phyloP scores from a whole-genome alignment of 1,140 invertebrate genomes.

The Zaprionus ghesquierei region DNA sequence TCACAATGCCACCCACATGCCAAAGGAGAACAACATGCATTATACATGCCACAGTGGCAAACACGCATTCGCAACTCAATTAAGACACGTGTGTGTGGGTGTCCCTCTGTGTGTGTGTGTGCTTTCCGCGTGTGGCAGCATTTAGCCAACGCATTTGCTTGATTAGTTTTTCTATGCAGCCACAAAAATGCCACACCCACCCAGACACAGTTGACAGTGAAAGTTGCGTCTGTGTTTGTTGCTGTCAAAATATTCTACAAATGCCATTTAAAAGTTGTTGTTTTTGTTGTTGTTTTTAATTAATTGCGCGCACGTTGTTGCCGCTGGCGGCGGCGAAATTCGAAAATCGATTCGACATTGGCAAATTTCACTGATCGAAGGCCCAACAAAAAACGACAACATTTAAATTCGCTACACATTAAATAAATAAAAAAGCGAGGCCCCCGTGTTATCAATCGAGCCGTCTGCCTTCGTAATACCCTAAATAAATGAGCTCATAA shows the following conservation, averaged over 20 bases:
- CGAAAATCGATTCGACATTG: slow-evolving; percentile 16
- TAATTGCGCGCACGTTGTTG: slow-evolving; percentile 28
- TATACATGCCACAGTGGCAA: slow-evolving; percentile 24
- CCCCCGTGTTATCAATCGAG: neutral
- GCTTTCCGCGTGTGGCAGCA: neutral
- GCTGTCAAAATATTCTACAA: slow-evolving; percentile 36
- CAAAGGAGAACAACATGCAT: slow-evolving; percentile 6
- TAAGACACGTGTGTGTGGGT: slow-evolving; percentile 7
- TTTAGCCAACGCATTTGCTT: slow-evolving; percentile 34
- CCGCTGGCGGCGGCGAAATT: slow-evolving; percentile 2
- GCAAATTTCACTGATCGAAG: slow-evolving; percentile 42
- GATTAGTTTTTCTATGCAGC: slow-evolving; percentile 36
- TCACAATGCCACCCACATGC: slow-evolving; percentile 33
- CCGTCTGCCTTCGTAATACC: neutral
- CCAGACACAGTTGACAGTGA: slow-evolving; percentile 6
- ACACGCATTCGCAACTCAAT: slow-evolving; percentile 36
- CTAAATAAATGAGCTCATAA: neutral
- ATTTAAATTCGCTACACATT: slow-evolving; percentile 44
- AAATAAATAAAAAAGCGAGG: neutral
- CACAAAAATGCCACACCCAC: slow-evolving; percentile 42
- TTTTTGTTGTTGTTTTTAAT: slow-evolving; percentile 18
- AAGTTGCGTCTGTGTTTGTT: slow-evolving; percentile 19
- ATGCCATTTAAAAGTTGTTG: slow-evolving; percentile 23
- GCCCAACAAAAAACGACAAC: neutral
- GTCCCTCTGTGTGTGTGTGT: neutral